Conservation (phyloP, 2,888 invertebrate genomes). For the Calameuta pallipes region DNA sequence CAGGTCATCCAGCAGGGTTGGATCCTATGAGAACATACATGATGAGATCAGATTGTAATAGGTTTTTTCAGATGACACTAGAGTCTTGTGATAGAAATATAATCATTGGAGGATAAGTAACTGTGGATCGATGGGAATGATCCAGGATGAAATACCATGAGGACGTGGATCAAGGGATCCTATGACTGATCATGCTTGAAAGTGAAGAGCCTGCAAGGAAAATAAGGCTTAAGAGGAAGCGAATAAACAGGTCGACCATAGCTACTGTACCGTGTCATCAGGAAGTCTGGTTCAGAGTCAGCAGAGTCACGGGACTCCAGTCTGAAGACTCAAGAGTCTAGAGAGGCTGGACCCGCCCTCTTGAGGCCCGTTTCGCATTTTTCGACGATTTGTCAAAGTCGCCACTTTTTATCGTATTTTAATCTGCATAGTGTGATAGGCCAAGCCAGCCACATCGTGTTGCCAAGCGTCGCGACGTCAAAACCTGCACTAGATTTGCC, state of each 20-base stretch:
- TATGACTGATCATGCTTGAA: neutral
- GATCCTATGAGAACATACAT: neutral
- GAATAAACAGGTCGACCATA: neutral
- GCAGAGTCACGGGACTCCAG: neutral
- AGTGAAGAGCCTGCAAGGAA: constrained; percentile 8
- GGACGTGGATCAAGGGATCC: constrained; percentile 18
- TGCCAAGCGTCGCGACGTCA: constrained; percentile 12
- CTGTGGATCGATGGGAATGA: too few relatives aligned
- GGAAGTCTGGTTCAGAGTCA: neutral
- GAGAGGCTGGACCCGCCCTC: constrained; percentile 19
- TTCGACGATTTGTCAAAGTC: constrained; percentile 63
- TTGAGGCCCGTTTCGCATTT: constrained; percentile 43
- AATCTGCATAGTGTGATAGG: constrained; percentile 57
- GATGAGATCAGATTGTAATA: neutral
- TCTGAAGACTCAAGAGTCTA: neutral
- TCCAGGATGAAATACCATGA: constrained; percentile 1
- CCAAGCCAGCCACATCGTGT: constrained; percentile 30
- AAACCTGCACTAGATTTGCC: constrained; percentile 19
- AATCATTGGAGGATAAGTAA: too few relatives aligned
- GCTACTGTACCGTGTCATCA: neutral
- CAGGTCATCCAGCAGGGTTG: neutral
- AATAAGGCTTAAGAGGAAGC: constrained; percentile 7
- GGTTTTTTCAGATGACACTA: neutral
- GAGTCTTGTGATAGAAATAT: neutral
- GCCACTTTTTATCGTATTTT: constrained; percentile 56